Conservation (phyloP, 2,113 vertebrate genomes). For the Chloroceryle aenea region DNA sequence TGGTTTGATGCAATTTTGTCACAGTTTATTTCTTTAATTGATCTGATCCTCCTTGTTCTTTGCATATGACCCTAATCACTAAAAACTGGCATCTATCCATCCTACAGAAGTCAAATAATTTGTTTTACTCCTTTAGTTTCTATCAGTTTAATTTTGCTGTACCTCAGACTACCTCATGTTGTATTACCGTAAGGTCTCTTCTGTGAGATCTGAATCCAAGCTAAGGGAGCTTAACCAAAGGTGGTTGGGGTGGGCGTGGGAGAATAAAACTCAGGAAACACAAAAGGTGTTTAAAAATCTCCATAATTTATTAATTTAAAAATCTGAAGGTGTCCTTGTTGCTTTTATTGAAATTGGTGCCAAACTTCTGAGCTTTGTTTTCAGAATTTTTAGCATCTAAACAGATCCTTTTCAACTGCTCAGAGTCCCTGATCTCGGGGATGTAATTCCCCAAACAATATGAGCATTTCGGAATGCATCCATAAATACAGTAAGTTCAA, state of each 20-base stretch:
- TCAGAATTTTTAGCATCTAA: background rate
- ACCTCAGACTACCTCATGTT: background rate
- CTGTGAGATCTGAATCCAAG: background rate
- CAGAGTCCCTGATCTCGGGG: background rate
- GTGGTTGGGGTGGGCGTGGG: background rate
- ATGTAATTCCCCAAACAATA: constrained; percentile 58
- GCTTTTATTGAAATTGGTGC: constrained; percentile 1
- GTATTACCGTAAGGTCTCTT: background rate
- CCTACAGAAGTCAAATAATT: constrained; percentile 7
- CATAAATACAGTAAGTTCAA: constrained; percentile 65
- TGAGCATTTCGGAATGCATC: constrained; percentile 58
- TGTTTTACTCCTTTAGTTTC: background rate
- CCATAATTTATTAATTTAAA: background rate
- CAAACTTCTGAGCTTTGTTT: background rate
- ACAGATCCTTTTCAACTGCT: background rate
- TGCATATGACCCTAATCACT: constrained; percentile 12
- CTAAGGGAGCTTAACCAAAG: background rate
- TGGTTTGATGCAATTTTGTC: constrained; percentile 48
- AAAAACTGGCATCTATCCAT: constrained; percentile 14
- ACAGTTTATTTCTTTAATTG: constrained; percentile 51
- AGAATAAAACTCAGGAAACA: background rate
- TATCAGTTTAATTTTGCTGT: background rate
- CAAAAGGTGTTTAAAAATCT: background rate
- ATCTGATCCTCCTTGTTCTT: constrained; percentile 36
- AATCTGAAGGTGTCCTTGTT: background rate